Percentiles rank a stretch among this genome's conserved stretches.
Evolutionary conservation across 2,113 vertebrate species (phyloP).

Genomic region (Cettia cetti): DNA sequence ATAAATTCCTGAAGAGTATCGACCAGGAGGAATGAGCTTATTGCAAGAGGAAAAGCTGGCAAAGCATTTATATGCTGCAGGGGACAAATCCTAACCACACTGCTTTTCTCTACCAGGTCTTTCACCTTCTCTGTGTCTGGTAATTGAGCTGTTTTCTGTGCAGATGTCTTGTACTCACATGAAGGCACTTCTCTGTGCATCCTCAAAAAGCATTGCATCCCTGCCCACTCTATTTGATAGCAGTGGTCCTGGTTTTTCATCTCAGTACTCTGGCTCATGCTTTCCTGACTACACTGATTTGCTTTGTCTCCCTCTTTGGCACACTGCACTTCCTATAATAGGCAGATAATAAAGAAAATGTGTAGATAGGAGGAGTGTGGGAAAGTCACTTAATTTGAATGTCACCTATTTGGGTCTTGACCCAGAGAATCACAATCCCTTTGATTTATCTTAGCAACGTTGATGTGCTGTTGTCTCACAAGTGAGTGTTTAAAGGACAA

Average conservation of each 20-base stretch:
- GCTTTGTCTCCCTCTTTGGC: not conserved
- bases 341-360: not conserved
- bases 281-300: not conserved
- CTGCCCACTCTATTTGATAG: not conserved
- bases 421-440: not conserved
- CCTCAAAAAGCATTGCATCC: not conserved
- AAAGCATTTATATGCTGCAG: not conserved
- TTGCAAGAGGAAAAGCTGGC: not conserved
- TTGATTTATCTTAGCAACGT: not conserved
- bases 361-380: not conserved
- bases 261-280: fast-evolving
- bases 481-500: not conserved
- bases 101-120: not conserved
- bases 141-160: not conserved
- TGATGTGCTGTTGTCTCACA: not conserved
- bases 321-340: not conserved
- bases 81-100: not conserved
- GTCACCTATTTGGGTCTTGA: not conserved
- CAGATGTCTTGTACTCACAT: not conserved
- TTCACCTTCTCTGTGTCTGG: not conserved
- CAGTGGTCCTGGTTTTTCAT: not conserved
- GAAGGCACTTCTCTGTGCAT: not conserved
- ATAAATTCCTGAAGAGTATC: not conserved
- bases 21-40: not conserved
- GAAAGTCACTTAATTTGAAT: not conserved